phyloP scores from a whole-genome alignment of 1,140 invertebrate species.

The Drosophila punjabiensis region DNA sequence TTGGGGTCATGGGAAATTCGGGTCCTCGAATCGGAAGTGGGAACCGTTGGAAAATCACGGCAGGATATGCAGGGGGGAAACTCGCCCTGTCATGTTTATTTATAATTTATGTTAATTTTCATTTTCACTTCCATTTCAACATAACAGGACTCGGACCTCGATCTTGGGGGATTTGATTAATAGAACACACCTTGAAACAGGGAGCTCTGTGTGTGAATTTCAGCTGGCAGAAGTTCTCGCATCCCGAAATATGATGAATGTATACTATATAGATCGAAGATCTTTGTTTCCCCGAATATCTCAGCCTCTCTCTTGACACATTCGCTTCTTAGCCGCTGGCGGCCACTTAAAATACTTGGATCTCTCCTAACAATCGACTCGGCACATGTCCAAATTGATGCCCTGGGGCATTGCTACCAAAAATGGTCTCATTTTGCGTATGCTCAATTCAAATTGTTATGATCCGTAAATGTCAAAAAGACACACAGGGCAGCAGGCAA shows the following conservation, averaged over 20 bases:
- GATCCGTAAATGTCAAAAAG: conserved; percentile 84
- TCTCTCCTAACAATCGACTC: conserved; percentile 61
- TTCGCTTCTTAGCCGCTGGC: conserved; percentile 38
- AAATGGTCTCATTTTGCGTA: conserved; percentile 81
- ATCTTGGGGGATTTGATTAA: conserved; percentile 61
- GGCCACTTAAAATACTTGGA: conserved; percentile 75
- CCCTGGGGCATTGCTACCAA: conserved; percentile 80
- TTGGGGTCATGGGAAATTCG: conserved; percentile 72
- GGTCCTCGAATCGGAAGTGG: conserved; percentile 68
- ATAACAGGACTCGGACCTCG: conserved; percentile 51
- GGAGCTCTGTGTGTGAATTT: conserved; percentile 43
- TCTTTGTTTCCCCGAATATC: conserved; percentile 1
- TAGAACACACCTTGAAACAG: conserved; percentile 70
- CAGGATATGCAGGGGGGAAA: conserved; percentile 58
- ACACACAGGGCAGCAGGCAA: conserved; percentile 20
- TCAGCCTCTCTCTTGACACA: conserved; percentile 44
- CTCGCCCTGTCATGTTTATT: conserved; percentile 61
- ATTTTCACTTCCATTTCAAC: conserved; percentile 50
- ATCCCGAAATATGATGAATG: conserved; percentile 28
- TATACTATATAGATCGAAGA: conserved; percentile 20
- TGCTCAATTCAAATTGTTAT: conserved; percentile 84
- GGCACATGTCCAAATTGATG: conserved; percentile 83
- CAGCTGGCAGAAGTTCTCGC: conserved; percentile 13
- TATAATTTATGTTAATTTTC: conserved; percentile 80
- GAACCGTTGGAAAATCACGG: conserved; percentile 63